Percentiles rank a stretch among this genome's conserved stretches.
These are phyloP conservation scores for Gymnothorax javanicus DNA, from an alignment of 2,797 vertebrate genomes.

Conservation along the genomic window DNA sequence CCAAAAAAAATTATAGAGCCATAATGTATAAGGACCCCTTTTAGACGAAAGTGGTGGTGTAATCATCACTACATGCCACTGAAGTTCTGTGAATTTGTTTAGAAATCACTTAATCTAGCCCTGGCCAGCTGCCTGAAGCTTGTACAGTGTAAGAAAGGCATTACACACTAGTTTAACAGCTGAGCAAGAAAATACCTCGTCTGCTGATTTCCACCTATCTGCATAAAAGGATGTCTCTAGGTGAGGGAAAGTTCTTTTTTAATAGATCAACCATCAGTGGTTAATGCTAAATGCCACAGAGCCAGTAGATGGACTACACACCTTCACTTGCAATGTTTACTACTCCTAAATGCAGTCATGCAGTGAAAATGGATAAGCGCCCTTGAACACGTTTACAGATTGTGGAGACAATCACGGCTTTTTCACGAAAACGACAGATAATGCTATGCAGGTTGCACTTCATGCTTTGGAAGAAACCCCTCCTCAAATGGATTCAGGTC, in stretches of 20 bases:
- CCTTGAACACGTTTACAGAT: conserved; percentile 50
- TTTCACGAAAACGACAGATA: conserved; percentile 36
- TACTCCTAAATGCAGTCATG: conserved; percentile 37
- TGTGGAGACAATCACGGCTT: conserved; percentile 36
- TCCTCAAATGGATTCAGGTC: conserved; percentile 46
- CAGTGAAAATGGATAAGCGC: conserved; percentile 60
- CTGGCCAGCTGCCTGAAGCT: too few relatives aligned
- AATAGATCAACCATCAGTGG: conserved; percentile 57
- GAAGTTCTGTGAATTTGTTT: too few relatives aligned
- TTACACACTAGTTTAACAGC: conserved; percentile 13
- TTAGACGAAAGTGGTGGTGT: too few relatives aligned
- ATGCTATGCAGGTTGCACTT: neutral
- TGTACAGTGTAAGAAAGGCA: neutral
- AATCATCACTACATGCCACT: too few relatives aligned
- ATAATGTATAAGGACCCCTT: too few relatives aligned
- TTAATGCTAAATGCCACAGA: conserved; percentile 52
- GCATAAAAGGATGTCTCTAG: conserved; percentile 39
- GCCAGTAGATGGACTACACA: neutral
- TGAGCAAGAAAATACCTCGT: conserved; percentile 30
- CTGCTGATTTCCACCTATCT: conserved; percentile 26
- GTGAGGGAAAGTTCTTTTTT: conserved; percentile 38
- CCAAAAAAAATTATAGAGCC: too few relatives aligned
- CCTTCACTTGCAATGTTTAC: neutral
- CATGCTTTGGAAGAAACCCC: conserved; percentile 31
- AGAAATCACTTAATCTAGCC: too few relatives aligned